A percentile compares a stretch with the other conserved stretches of the same genome.
Conservation (phyloP, 2,113 vertebrate species). For the Toxotes jaculatrix region DNA sequence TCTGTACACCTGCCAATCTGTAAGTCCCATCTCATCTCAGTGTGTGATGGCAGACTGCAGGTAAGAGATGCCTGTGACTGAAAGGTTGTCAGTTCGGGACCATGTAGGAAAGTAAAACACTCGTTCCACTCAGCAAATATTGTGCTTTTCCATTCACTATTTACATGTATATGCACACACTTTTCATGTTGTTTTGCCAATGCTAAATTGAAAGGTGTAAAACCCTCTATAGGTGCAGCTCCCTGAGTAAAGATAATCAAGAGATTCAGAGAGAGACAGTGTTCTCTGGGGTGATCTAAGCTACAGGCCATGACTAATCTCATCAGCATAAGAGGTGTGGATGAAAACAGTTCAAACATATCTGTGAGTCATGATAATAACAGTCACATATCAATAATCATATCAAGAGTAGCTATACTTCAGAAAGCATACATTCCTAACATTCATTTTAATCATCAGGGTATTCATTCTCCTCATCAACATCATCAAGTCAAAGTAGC, state of each 20-base stretch:
- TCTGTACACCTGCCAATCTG: conserved; percentile 30
- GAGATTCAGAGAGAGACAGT: conserved; percentile 68
- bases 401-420: conserved; percentile 44
- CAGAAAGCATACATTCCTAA: conserved; percentile 47
- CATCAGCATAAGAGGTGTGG: conserved; percentile 58
- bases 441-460: conserved; percentile 39
- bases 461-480: conserved; percentile 47
- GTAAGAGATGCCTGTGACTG: background rate
- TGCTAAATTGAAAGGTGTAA: background rate
- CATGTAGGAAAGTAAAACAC: background rate
- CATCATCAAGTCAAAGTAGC: conserved; percentile 51
- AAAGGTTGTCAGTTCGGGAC: background rate
- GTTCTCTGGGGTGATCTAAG: conserved; percentile 70
- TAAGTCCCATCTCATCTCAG: conserved; percentile 25
- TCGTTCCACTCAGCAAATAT: background rate
- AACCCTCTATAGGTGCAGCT: background rate
- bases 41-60: conserved; percentile 13
- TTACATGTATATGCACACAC: background rate
- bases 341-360: conserved; percentile 71
- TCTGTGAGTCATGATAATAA: conserved; percentile 45
- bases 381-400: conserved; percentile 57
- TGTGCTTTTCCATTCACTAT: background rate
- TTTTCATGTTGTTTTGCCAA: background rate
- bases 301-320: conserved; percentile 70
- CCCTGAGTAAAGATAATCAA: conserved; percentile 28